Evolutionary conservation across 2,888 invertebrate genomes (phyloP), one percentile per base, ranked within the genome.

Genomic region (Tetropium fuscum): DNA sequence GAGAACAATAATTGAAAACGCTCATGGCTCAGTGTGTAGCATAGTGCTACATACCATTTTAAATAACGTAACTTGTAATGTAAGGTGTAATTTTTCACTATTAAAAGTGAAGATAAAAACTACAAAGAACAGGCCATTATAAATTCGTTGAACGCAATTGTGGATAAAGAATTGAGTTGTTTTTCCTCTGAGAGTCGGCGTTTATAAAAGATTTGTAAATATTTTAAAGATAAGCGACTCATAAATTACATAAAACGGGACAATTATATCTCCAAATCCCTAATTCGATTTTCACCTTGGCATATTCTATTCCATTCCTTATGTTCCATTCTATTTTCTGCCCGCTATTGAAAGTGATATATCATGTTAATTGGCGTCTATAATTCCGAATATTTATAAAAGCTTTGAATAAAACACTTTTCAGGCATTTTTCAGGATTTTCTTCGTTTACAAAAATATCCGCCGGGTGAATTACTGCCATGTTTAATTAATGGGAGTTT

Each of bases 361-460:
- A 34, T 34, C 34, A 41, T 41, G 20, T 19, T 41, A 41, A 41
- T 41, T 11, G 41, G 20, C 11, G 20, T 18, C 6, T 41, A 41
- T 41, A 18, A 11, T 11, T 41, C 41, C 10, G 19, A 41, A 41
- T 41, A 41, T 41, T 41, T 41, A 41, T 41, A 20, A 41, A 34
- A 41, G 19, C 32, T 18, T 5, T 8, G 32, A 34, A 47, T 30
- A 10, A 30, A 44, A 47, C 47, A 32, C 47, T 47, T 19, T 32
- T 7, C 11, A 13, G 8, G 11, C 47, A 47, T 47, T 47, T 47
- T 47, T 47, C 47, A 47, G 10, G 41, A 20, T 41, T 41, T 13
- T 19, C n/a, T 47, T 19, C 19, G 20, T 22, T 11, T 32, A 18
- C 34, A 47, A n/a, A 47, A 47, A 47, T 32, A 20, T 19, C 8